phyloP scores from a whole-genome alignment of 2,888 invertebrate species.

The Ditula angustiorana region DNA sequence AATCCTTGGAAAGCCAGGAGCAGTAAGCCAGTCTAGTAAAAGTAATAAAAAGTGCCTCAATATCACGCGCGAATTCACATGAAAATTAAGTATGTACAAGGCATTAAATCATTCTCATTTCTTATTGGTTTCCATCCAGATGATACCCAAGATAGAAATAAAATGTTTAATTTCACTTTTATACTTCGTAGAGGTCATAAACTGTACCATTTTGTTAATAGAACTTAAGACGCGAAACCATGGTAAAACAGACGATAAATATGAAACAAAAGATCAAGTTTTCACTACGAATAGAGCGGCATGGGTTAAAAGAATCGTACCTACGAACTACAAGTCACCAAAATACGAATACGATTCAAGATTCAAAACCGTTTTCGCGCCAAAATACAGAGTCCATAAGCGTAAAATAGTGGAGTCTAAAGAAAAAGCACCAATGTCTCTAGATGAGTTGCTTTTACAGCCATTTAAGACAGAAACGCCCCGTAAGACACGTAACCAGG shows the following conservation, averaged over 20 bases:
- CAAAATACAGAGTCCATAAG: conserved; percentile 48
- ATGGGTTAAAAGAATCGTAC: neutral
- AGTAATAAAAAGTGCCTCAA: neutral
- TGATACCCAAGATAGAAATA: neutral
- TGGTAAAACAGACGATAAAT: neutral
- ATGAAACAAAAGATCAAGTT: neutral
- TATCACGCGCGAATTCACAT: neutral
- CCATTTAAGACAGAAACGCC: no score
- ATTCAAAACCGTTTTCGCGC: conserved; percentile 49
- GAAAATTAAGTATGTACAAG: neutral
- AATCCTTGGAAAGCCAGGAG: neutral
- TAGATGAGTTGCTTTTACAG: neutral
- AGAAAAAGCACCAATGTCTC: conserved; percentile 18
- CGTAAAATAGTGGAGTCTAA: neutral
- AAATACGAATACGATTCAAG: conserved; percentile 46
- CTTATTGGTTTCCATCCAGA: neutral
- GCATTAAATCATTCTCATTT: neutral
- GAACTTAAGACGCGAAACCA: neutral
- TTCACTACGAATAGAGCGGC: neutral
- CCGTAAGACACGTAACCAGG: neutral
- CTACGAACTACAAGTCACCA: neutral
- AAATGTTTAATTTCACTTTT: neutral
- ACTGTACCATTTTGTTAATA: neutral
- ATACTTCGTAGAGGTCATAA: neutral
- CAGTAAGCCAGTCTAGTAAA: neutral